These are phyloP conservation scores for Sminthurides aquaticus DNA, from an alignment of 2,888 invertebrate genomes.

Conservation along the genomic window DNA sequence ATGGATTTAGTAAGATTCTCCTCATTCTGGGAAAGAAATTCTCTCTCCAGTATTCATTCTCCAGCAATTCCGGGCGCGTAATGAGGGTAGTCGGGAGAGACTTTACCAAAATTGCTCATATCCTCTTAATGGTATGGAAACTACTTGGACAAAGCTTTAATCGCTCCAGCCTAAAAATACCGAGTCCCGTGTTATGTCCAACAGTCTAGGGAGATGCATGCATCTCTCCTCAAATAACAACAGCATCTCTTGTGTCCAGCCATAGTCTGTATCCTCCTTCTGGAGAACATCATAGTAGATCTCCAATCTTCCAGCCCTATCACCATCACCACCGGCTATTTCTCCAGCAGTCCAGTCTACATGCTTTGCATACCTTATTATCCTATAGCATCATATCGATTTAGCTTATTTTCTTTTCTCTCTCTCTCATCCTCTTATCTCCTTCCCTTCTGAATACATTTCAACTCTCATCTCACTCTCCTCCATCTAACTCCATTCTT, in stretches of 20 bases:
- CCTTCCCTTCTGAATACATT: constrained; percentile 2
- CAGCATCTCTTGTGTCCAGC: too few relatives aligned
- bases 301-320: too few relatives aligned
- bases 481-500: too few relatives aligned
- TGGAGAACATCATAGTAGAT: neutral
- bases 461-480: neutral
- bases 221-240: too few relatives aligned
- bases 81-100: neutral
- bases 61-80: neutral
- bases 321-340: too few relatives aligned
- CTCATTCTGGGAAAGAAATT: too few relatives aligned
- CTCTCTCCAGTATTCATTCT: too few relatives aligned
- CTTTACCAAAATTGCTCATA: constrained; percentile 4
- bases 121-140: constrained; percentile 8
- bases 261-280: neutral
- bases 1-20: neutral
- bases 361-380: constrained; percentile 10
- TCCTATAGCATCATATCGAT: constrained; percentile 3
- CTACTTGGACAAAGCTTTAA: constrained; percentile 5
- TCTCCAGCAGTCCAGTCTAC: too few relatives aligned
- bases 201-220: too few relatives aligned
- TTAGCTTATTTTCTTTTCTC: constrained; percentile 4
- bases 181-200: too few relatives aligned
- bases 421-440: constrained; percentile 9
- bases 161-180: too few relatives aligned